Conservation (phyloP, 1,140 invertebrate species). For the Cepaea nemoralis region DNA sequence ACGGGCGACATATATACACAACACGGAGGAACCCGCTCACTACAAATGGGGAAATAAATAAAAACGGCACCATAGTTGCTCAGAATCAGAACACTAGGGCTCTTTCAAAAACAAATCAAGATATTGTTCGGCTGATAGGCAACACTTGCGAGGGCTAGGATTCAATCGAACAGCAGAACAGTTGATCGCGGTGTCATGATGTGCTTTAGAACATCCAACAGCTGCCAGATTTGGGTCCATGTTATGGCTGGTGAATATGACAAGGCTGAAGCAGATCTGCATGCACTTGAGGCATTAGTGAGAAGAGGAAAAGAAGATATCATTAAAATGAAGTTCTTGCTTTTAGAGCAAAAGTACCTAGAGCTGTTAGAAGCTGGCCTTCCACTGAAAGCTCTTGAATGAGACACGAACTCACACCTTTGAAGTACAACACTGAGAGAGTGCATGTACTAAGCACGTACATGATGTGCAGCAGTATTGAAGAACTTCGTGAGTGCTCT, state of each 20-base stretch:
- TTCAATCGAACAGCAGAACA: constrained; percentile 87
- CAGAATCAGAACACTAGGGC: constrained; percentile 55
- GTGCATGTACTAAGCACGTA: constrained; percentile 90
- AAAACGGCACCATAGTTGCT: constrained; percentile 49
- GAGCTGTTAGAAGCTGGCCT: constrained; percentile 93
- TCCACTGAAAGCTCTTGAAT: constrained; percentile 91
- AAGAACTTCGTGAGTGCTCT: constrained; percentile 77
- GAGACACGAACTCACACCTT: constrained; percentile 94
- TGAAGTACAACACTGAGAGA: constrained; percentile 92
- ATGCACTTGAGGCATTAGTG: constrained; percentile 76
- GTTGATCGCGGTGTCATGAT: constrained; percentile 90
- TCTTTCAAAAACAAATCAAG: constrained; percentile 85
- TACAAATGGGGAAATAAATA: constrained; percentile 75
- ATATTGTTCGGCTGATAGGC: constrained; percentile 96
- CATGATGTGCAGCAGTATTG: constrained; percentile 88
- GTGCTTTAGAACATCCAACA: constrained; percentile 92
- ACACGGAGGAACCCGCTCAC: constrained; percentile 67
- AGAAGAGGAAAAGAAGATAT: constrained; percentile 34
- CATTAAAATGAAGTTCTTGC: constrained; percentile 93
- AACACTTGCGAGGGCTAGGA: constrained; percentile 92
- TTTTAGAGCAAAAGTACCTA: constrained; percentile 96
- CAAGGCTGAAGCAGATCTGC: constrained; percentile 80
- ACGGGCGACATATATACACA: too few relatives aligned
- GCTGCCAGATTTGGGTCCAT: constrained; percentile 92
- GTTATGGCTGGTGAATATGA: constrained; percentile 95